phyloP scores from a whole-genome alignment of 2,888 invertebrate genomes.

The Acrobasis suavella region DNA sequence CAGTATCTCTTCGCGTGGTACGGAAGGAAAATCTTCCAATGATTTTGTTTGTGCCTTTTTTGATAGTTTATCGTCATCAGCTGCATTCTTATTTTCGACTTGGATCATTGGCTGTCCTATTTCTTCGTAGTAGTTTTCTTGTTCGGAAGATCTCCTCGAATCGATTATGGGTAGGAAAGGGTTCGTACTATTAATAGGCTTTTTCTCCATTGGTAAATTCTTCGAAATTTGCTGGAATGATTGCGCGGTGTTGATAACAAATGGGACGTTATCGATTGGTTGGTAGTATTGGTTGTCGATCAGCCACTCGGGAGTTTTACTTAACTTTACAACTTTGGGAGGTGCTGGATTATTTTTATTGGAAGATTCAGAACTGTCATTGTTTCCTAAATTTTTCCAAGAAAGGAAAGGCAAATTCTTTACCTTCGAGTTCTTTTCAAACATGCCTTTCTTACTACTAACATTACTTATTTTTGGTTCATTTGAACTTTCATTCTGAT shows the following conservation, averaged over 20 bases:
- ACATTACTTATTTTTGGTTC: conserved; percentile 27
- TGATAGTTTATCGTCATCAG: conserved; percentile 71
- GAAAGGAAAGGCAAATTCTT: conserved; percentile 57
- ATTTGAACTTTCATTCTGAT: conserved; percentile 27
- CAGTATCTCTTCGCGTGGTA: conserved; percentile 65
- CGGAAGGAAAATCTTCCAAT: conserved; percentile 51
- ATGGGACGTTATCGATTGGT: conserved; percentile 65
- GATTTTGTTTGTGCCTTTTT: conserved; percentile 42
- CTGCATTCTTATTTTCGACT: conserved; percentile 56
- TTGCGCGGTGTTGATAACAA: conserved; percentile 60
- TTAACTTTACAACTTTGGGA: conserved; percentile 51
- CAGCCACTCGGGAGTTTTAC: conserved; percentile 63
- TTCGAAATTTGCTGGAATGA: conserved; percentile 33
- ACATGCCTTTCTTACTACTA: conserved; percentile 50
- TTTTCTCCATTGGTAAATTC: conserved; percentile 34
- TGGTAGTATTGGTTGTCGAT: conserved; percentile 71
- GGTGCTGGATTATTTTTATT: conserved; percentile 38
- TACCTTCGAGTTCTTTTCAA: conserved; percentile 60
- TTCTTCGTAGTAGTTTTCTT: conserved; percentile 74
- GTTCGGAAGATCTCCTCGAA: conserved; percentile 49
- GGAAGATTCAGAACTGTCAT: conserved; percentile 48
- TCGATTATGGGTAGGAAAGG: conserved; percentile 39
- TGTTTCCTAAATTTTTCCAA: conserved; percentile 52
- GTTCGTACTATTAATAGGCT: conserved; percentile 37
- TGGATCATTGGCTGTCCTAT: conserved; percentile 54